A percentile compares a stretch with the other conserved stretches of the same genome.
These are phyloP conservation scores for Pitta sordida DNA, from an alignment of 2,113 vertebrate species.

Conservation along the genomic window DNA sequence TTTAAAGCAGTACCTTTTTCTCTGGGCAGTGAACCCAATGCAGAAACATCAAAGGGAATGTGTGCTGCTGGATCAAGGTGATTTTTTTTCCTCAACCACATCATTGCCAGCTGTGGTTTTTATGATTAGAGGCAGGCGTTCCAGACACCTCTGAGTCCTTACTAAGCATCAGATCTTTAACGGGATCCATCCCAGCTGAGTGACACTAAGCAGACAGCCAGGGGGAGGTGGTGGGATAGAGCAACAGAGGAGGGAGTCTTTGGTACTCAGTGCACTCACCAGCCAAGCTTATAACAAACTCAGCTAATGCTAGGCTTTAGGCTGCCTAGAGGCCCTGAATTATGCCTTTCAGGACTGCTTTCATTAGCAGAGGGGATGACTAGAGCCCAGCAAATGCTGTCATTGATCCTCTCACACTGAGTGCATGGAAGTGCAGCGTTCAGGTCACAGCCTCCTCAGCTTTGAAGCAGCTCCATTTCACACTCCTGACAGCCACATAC, in stretches of 20 bases:
- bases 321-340: slow-evolving; percentile 73
- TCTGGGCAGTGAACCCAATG: slow-evolving; percentile 87
- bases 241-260: slow-evolving; percentile 27
- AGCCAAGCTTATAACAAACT: slow-evolving; percentile 69
- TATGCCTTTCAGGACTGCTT: slow-evolving; percentile 75
- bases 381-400: slow-evolving; percentile 74
- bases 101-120: slow-evolving; percentile 83
- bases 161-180: slow-evolving; percentile 82
- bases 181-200: slow-evolving; percentile 79
- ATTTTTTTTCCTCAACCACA: slow-evolving; percentile 76
- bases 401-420: slow-evolving; percentile 76
- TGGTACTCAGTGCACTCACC: slow-evolving; percentile 47
- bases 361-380: slow-evolving; percentile 75
- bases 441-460: slow-evolving; percentile 72
- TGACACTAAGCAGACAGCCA: slow-evolving; percentile 85
- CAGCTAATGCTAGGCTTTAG: slow-evolving; percentile 71
- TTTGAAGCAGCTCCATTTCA: slow-evolving; percentile 77
- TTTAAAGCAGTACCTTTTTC: slow-evolving; percentile 79
- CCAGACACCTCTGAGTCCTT: slow-evolving; percentile 83
- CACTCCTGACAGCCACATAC: slow-evolving; percentile 69
- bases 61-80: slow-evolving; percentile 97
- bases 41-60: slow-evolving; percentile 94
- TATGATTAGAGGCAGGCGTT: slow-evolving; percentile 82
- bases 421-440: slow-evolving; percentile 65
- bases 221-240: slow-evolving; percentile 69